phyloP scores from a whole-genome alignment of 2,113 vertebrate species.

The Indri indri region DNA sequence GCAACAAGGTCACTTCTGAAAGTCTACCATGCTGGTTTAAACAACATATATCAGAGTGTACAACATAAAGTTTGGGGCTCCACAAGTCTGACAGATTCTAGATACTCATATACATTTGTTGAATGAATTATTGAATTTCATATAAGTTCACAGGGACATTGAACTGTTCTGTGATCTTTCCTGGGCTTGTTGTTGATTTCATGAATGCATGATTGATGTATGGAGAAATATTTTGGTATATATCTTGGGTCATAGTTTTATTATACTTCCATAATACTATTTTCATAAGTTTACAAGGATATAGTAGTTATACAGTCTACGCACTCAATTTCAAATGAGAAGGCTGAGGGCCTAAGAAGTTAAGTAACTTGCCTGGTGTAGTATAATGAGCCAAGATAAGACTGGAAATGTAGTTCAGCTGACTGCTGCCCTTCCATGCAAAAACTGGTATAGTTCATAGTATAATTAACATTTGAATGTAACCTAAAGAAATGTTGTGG shows the following conservation, averaged over 20 bases:
- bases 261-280: neutral
- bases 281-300: neutral
- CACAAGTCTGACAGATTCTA: neutral
- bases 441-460: neutral
- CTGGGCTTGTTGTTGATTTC: neutral
- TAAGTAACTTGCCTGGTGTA: neutral
- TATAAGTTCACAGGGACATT: neutral
- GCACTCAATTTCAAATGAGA: neutral
- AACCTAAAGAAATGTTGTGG: neutral
- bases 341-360: neutral
- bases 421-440: neutral
- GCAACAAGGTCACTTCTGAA: neutral
- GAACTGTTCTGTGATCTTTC: neutral
- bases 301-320: neutral
- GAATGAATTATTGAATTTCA: neutral
- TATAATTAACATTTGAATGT: neutral
- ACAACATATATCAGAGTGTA: neutral
- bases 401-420: neutral
- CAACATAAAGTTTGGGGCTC: neutral
- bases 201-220: neutral
- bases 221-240: neutral
- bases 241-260: neutral
- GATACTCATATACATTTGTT: neutral
- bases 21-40: neutral
- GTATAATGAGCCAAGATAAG: neutral